phyloP scores from a whole-genome alignment of 92 coral and sea anemone genomes.

The Palythoa grandis region DNA sequence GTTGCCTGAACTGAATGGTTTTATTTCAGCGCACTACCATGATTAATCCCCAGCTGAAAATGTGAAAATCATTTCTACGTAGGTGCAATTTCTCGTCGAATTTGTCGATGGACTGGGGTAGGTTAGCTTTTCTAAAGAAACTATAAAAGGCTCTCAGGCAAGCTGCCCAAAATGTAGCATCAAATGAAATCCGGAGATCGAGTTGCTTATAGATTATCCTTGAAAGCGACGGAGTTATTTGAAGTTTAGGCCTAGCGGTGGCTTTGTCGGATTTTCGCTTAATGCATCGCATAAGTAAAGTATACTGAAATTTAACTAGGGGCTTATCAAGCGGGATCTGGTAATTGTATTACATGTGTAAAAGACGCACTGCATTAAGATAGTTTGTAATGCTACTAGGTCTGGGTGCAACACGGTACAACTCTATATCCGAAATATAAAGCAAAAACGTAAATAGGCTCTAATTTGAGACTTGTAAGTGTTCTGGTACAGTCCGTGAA shows the following conservation, averaged over 20 bases:
- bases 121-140: background rate
- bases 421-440: background rate
- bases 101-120: background rate
- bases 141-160: background rate
- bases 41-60: background rate
- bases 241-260: too few relatives aligned
- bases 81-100: background rate
- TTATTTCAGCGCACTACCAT: conserved; percentile 25
- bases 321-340: too few relatives aligned
- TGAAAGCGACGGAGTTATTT: too few relatives aligned
- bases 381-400: too few relatives aligned
- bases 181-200: too few relatives aligned
- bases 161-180: background rate
- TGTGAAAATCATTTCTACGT: conserved; percentile 6
- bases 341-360: too few relatives aligned
- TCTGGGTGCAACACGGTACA: too few relatives aligned
- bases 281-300: too few relatives aligned
- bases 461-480: background rate
- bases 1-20: conserved; percentile 16
- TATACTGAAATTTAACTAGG: too few relatives aligned
- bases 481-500: conserved; percentile 20
- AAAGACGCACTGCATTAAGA: too few relatives aligned
- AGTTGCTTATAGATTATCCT: too few relatives aligned
- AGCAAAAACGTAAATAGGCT: background rate
- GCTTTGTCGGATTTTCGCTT: too few relatives aligned